Evolutionary conservation across 2,113 vertebrate genomes (phyloP).

Genomic region (Ciconia maguari): DNA sequence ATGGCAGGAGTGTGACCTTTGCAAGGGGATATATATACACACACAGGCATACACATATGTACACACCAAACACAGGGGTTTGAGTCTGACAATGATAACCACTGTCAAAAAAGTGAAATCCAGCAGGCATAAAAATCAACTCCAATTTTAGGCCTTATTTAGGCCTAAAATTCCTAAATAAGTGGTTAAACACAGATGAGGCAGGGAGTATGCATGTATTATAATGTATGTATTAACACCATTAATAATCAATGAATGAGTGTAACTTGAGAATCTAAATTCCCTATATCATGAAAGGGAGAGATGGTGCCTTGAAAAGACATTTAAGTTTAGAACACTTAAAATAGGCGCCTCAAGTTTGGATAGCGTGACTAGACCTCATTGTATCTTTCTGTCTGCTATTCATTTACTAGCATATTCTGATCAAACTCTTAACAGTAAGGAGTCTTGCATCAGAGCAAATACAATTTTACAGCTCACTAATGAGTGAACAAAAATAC

Average conservation of each 20-base stretch:
- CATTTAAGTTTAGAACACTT: background rate
- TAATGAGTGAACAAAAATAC: background rate
- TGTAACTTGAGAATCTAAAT: background rate
- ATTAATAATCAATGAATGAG: background rate
- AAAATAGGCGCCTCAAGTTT: background rate
- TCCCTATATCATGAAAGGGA: background rate
- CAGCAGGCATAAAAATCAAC: background rate
- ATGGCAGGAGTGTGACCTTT: background rate
- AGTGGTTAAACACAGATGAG: background rate
- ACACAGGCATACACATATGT: accelerated
- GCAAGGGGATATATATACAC: background rate
- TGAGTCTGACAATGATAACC: background rate
- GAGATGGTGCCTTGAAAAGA: background rate
- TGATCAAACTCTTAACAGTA: background rate
- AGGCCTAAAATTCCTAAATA: background rate
- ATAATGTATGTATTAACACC: background rate
- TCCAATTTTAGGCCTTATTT: background rate
- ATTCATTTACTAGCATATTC: background rate
- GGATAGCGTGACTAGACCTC: background rate
- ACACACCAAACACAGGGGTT: background rate
- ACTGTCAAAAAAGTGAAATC: background rate
- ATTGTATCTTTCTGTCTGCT: background rate
- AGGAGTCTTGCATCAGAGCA: background rate
- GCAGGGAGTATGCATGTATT: background rate
- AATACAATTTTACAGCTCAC: background rate